phyloP scores from a whole-genome alignment of 2,113 vertebrate genomes.

The Clinocottus analis region DNA sequence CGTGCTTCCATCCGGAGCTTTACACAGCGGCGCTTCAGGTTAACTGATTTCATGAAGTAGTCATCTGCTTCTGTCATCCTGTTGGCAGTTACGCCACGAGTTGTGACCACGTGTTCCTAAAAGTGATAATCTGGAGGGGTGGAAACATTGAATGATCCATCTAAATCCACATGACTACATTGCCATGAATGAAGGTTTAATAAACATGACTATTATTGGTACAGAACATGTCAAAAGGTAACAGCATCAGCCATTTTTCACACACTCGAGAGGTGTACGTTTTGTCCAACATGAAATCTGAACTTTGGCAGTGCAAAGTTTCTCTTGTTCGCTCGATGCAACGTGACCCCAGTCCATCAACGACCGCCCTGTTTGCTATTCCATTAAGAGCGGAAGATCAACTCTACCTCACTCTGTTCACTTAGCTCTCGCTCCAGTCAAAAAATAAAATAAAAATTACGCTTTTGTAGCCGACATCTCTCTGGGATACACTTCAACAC shows the following conservation, averaged over 20 bases:
- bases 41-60: neutral
- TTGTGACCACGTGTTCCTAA: neutral
- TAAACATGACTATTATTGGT: constrained; percentile 40
- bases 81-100: no score
- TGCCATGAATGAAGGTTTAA: constrained; percentile 46
- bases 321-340: neutral
- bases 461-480: constrained; percentile 1
- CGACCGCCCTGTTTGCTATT: neutral
- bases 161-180: constrained; percentile 11
- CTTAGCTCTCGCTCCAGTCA: neutral
- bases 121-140: neutral
- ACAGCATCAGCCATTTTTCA: constrained; percentile 48
- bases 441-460: constrained; percentile 3
- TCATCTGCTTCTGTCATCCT: neutral
- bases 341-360: neutral
- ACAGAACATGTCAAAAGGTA: constrained; percentile 43
- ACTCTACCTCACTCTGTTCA: neutral
- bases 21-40: neutral
- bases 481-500: constrained; percentile 11
- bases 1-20: neutral
- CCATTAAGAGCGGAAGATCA: neutral
- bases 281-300: constrained; percentile 15
- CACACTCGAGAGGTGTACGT: neutral
- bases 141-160: neutral
- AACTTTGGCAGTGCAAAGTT: constrained; percentile 21